Evolutionary conservation across 1,140 invertebrate species (phyloP), one percentile per base, ranked within the genome.

Genomic region (Hesperophylax magnus): DNA sequence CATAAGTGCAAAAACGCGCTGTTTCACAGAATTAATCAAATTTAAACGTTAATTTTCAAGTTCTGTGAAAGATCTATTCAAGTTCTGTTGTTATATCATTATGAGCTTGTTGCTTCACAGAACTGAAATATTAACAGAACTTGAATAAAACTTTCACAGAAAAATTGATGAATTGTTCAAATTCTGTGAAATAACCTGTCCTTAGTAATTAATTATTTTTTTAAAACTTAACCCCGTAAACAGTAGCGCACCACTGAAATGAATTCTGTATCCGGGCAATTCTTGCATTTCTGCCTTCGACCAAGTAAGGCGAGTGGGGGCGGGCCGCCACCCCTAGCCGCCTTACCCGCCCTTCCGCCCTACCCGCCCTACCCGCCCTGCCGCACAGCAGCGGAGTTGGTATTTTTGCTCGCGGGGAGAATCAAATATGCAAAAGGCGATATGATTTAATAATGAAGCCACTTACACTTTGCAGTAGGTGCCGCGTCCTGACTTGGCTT

Each of bases 391-490:
- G 24, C 54, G n/a, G 17, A 17, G 61, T 47, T 14, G 56, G 47
- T 78, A 81, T 81, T 81, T 81, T 79, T 78, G 72, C 60, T 75
- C 54, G 75, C 77, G 67, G 80, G 63, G 72, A 31, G 67, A 78
- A 78, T 82, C 75, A 82, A 82, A 82, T 82, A 82, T 82, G 77
- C 81, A 82, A 72, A 74, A 82, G 77, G 71, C 81, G 71, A 77
- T 74, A 82, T 82, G 81, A 75, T 82, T 82, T 82, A 82, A 78
- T 82, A 82, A 82, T 82, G 81, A 82, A 79, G 71, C 78, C 81
- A 82, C 81, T 82, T 82, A 82, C 78, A 82, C 77, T 79, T 20
- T 75, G 71, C 54, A 56, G 71, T 71, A 71, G 67, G 31, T 52
- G 67, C 27, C 63, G 63, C 22, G 17, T 0, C 63, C 4, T 9